phyloP scores from a whole-genome alignment of 2,797 vertebrate genomes.

The Podarcis siculus region DNA sequence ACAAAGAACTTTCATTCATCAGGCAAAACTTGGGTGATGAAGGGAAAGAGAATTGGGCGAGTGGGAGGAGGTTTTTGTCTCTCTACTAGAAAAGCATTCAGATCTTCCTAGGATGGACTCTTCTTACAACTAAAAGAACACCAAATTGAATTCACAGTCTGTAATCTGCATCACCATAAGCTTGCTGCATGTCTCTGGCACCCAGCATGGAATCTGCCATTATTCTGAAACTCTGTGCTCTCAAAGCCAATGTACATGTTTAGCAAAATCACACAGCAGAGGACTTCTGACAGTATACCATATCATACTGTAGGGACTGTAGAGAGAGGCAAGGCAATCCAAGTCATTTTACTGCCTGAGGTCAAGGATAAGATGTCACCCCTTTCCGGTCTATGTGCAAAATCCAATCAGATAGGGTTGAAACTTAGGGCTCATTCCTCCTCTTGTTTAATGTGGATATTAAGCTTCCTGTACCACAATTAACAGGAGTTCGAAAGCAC shows the following conservation, averaged over 20 bases:
- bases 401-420: too few relatives aligned
- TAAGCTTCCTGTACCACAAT: too few relatives aligned
- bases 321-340: too few relatives aligned
- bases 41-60: not conserved
- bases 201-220: not conserved
- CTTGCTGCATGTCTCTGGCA: not conserved
- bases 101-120: not conserved
- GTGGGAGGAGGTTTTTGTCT: not conserved
- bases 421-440: too few relatives aligned
- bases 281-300: not conserved
- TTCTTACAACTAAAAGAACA: not conserved
- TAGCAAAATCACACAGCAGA: not conserved
- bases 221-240: not conserved
- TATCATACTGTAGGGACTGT: too few relatives aligned
- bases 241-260: not conserved
- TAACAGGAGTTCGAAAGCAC: too few relatives aligned
- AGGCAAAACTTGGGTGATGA: not conserved
- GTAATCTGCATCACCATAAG: not conserved
- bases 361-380: too few relatives aligned
- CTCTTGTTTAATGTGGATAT: too few relatives aligned
- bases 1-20: constrained; percentile 28
- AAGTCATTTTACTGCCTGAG: too few relatives aligned
- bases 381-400: too few relatives aligned
- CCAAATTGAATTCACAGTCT: not conserved
- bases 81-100: not conserved